Conservation (phyloP, 2,797 vertebrate genomes). For the Trichosurus vulpecula region DNA sequence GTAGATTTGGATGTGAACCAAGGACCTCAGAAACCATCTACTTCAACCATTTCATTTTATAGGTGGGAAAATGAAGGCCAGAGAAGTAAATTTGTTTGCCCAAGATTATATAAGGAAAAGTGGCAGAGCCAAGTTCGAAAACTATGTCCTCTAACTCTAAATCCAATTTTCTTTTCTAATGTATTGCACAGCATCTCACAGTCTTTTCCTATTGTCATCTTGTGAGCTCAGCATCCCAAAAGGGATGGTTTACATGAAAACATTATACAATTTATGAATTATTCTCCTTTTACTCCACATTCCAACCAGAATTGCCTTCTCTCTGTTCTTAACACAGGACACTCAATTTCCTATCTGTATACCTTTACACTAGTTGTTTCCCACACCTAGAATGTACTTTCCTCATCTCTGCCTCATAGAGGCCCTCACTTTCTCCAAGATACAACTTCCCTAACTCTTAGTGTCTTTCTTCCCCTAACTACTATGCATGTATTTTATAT, state of each 20-base stretch:
- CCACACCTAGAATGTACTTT: not conserved
- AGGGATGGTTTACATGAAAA: not conserved
- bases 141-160: not conserved
- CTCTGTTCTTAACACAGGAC: not conserved
- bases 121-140: not conserved
- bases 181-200: not conserved
- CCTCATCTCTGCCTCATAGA: not conserved
- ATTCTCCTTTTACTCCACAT: not conserved
- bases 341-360: not conserved
- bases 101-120: not conserved
- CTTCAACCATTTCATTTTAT: not conserved
- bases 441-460: not conserved
- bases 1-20: not conserved
- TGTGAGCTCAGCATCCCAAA: not conserved
- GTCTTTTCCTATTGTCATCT: not conserved
- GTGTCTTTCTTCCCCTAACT: not conserved
- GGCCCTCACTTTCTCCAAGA: not conserved
- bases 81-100: not conserved
- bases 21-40: not conserved
- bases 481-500: not conserved
- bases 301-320: not conserved
- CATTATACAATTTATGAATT: not conserved
- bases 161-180: not conserved
- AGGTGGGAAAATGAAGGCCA: not conserved
- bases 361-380: not conserved